phyloP scores from a whole-genome alignment of 2,113 vertebrate species.

The Albula glossodonta region DNA sequence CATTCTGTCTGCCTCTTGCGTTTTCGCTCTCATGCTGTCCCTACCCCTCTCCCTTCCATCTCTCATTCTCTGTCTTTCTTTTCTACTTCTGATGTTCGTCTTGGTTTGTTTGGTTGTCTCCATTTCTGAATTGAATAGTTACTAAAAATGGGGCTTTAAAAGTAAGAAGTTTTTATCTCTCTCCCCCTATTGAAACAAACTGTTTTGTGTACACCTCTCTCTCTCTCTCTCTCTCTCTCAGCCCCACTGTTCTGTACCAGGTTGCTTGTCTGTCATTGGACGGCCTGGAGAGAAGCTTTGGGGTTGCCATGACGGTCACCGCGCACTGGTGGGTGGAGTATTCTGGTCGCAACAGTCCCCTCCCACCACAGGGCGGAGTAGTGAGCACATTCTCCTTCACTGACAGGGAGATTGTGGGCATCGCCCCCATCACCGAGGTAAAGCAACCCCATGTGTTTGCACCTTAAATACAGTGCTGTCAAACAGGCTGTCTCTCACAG shows the following conservation, averaged over 20 bases:
- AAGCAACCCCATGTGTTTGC: not conserved
- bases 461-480: not conserved
- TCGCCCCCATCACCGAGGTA: slow-evolving; percentile 67
- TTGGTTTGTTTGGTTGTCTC: too few relatives aligned
- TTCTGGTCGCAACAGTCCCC: slow-evolving; percentile 28
- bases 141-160: too few relatives aligned
- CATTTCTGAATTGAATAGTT: too few relatives aligned
- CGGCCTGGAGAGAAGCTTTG: slow-evolving; percentile 52
- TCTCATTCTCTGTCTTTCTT: too few relatives aligned
- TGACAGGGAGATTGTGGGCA: slow-evolving; percentile 61
- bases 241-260: slow-evolving; percentile 49
- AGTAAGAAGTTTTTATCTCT: too few relatives aligned
- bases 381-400: slow-evolving; percentile 61
- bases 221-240: slow-evolving; percentile 30
- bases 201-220: not conserved
- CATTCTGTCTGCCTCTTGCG: too few relatives aligned
- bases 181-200: too few relatives aligned
- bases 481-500: too few relatives aligned
- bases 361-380: slow-evolving; percentile 33
- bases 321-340: slow-evolving; percentile 69
- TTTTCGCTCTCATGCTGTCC: too few relatives aligned
- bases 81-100: too few relatives aligned
- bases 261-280: slow-evolving; percentile 61
- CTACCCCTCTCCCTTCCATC: too few relatives aligned
- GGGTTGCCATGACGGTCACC: slow-evolving; percentile 60